A percentile compares a stretch with the other conserved stretches of the same genome.
phyloP scores from a whole-genome alignment of 2,888 invertebrate genomes.

The Luffia ferchaultella region DNA sequence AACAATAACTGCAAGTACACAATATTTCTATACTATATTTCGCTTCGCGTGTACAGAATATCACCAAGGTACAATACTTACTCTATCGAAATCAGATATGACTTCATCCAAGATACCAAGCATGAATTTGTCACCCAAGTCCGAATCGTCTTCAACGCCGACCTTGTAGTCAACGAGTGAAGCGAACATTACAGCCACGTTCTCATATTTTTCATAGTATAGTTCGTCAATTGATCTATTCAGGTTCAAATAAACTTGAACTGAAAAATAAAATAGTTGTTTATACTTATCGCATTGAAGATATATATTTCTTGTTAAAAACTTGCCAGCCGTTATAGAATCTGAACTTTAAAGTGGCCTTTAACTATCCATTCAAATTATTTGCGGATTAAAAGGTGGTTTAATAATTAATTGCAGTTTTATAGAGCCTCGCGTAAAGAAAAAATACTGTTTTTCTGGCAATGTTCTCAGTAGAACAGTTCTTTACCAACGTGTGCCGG shows the following conservation, averaged over 20 bases:
- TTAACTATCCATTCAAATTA: too few species aligned
- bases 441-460: too few species aligned
- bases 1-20: conserved; percentile 67
- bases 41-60: neutral
- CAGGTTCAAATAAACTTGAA: conserved; percentile 79
- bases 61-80: conserved; percentile 27
- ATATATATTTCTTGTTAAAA: too few species aligned
- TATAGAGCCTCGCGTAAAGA: too few species aligned
- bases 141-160: conserved; percentile 71
- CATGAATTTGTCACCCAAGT: conserved; percentile 70
- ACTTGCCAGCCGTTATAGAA: too few species aligned
- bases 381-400: too few species aligned
- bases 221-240: conserved; percentile 76
- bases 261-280: conserved; percentile 66
- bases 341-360: too few species aligned
- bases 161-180: conserved; percentile 84
- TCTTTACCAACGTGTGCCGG: conserved; percentile 88
- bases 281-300: too few species aligned
- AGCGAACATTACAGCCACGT: conserved; percentile 96
- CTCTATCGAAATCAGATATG: conserved; percentile 93
- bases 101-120: conserved; percentile 86
- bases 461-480: too few species aligned
- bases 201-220: conserved; percentile 88
- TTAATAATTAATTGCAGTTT: too few species aligned
- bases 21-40: neutral